Evolutionary conservation across 2,113 vertebrate genomes (phyloP).

Genomic region (Oreamnos americanus): DNA sequence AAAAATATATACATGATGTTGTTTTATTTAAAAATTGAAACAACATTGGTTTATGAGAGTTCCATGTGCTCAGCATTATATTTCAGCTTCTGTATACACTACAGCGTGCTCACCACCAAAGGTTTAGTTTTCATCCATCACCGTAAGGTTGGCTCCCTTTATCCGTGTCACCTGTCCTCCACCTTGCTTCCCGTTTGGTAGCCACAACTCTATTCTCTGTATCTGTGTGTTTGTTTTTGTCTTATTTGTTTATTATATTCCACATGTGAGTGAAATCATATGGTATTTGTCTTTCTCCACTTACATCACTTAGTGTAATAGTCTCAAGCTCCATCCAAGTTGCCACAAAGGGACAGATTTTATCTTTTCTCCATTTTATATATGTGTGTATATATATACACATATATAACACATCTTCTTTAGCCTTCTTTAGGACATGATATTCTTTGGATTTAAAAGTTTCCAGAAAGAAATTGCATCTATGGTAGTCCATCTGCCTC

Average conservation of each 20-base stretch:
- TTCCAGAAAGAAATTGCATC: neutral
- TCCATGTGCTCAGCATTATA: neutral
- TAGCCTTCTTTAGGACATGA: neutral
- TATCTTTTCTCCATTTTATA: neutral
- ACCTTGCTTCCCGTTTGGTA: neutral
- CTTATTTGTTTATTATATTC: neutral
- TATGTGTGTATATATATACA: neutral
- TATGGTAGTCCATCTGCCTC: neutral
- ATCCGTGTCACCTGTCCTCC: neutral
- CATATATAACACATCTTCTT: neutral
- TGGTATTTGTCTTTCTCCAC: neutral
- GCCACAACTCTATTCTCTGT: neutral
- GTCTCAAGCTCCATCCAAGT: neutral
- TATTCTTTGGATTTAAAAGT: constrained; percentile 35
- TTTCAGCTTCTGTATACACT: neutral
- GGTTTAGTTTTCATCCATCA: neutral
- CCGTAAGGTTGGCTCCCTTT: neutral
- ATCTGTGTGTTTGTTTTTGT: neutral
- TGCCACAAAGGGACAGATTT: neutral
- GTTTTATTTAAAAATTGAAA: neutral
- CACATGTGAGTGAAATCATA: neutral
- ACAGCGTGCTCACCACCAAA: too few relatives aligned
- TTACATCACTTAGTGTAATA: neutral
- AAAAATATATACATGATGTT: neutral
- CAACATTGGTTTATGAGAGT: neutral